Percentiles rank a stretch among this genome's conserved stretches.
These are phyloP conservation scores for Eriocheir sinensis DNA, from an alignment of 1,140 invertebrate genomes.

Conservation along the genomic window DNA sequence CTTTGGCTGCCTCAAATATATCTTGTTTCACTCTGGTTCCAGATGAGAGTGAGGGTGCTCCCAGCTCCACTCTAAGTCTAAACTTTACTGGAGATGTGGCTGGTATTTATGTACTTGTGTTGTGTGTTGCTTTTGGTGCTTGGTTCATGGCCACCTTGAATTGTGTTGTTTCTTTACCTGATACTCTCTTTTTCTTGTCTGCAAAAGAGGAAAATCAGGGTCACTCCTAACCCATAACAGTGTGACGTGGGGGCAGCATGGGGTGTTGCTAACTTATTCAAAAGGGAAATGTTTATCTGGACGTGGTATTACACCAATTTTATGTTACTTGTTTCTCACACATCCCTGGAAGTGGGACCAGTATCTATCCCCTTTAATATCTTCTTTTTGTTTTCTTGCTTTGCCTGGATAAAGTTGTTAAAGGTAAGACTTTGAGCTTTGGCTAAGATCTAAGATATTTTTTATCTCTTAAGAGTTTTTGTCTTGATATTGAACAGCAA, in stretches of 20 bases:
- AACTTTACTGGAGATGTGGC: constrained; percentile 74
- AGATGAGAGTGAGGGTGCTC: constrained; percentile 72
- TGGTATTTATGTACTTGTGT: constrained; percentile 75
- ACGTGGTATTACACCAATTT: background rate
- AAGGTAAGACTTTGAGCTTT: constrained; percentile 64
- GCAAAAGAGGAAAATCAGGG: background rate
- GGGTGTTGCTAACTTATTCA: background rate
- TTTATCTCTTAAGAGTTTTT: constrained; percentile 1
- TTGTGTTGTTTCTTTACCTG: constrained; percentile 20
- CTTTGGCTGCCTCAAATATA: constrained; percentile 63
- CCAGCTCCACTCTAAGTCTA: constrained; percentile 72
- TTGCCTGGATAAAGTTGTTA: constrained; percentile 73
- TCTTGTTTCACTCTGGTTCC: constrained; percentile 69
- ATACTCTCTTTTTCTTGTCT: background rate
- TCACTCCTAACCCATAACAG: background rate
- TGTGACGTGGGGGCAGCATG: background rate
- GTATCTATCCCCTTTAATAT: constrained; percentile 24
- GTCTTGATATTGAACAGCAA: background rate
- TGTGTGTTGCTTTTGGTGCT: constrained; percentile 75
- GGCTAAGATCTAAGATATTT: constrained; percentile 20
- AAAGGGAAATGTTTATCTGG: background rate
- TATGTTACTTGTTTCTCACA: background rate
- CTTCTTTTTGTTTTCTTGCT: constrained; percentile 55
- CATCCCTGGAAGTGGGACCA: background rate
- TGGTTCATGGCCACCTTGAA: background rate